Evolutionary conservation across 2,797 vertebrate genomes (phyloP).

Genomic region (Podarcis siculus): DNA sequence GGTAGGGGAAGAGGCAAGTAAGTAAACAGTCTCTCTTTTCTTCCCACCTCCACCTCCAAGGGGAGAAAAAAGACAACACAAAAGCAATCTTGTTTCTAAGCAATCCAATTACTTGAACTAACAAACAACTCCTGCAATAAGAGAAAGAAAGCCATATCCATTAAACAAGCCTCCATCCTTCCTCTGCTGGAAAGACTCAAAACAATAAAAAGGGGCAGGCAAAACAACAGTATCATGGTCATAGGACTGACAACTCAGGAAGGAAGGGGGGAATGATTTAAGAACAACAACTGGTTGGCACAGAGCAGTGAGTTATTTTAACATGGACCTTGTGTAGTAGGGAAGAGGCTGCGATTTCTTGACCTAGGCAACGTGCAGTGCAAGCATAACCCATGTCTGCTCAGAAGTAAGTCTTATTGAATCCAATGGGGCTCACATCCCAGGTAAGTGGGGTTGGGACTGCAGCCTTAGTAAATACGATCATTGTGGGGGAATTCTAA

Average conservation of each 20-base stretch:
- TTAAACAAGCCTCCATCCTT: slow-evolving; percentile 63
- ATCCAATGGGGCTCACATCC: too few relatives aligned
- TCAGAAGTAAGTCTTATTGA: too few relatives aligned
- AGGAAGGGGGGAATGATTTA: neutral
- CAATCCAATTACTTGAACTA: neutral
- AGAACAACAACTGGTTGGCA: slow-evolving; percentile 23
- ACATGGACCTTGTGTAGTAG: too few relatives aligned
- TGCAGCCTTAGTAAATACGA: too few relatives aligned
- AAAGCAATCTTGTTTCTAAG: slow-evolving; percentile 1
- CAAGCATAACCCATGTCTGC: too few relatives aligned
- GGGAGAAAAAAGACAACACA: slow-evolving; percentile 21
- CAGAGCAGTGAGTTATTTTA: slow-evolving; percentile 37
- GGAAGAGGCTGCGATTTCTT: too few relatives aligned
- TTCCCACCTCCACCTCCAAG: too few relatives aligned
- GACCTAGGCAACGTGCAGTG: too few relatives aligned
- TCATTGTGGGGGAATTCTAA: too few relatives aligned
- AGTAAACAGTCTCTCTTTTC: neutral
- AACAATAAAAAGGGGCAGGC: slow-evolving; percentile 53
- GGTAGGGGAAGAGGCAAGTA: slow-evolving; percentile 32
- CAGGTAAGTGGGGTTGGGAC: too few relatives aligned
- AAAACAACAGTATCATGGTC: slow-evolving; percentile 62
- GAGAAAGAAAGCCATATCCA: slow-evolving; percentile 48
- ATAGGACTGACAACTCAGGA: slow-evolving; percentile 77
- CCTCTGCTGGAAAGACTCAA: slow-evolving; percentile 55
- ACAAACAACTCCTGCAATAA: neutral